phyloP scores from a whole-genome alignment of 2,113 vertebrate genomes.

The Cephalopterus ornatus region DNA sequence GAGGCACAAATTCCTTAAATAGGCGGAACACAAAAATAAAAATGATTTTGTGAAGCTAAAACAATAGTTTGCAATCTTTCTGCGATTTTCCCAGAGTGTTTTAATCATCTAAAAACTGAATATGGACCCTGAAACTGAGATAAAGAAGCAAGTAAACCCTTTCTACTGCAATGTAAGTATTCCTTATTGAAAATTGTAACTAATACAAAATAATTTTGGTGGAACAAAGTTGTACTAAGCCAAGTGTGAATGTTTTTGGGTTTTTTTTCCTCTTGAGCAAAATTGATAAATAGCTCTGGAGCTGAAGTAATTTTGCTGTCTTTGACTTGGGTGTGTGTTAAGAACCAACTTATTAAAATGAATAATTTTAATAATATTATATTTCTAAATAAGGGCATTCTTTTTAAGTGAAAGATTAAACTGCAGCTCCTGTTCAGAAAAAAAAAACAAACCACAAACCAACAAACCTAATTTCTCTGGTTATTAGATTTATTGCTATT shows the following conservation, averaged over 20 bases:
- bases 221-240: not conserved
- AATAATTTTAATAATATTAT: not conserved
- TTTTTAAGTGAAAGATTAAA: not conserved
- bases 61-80: not conserved
- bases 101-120: not conserved
- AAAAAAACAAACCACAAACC: not conserved
- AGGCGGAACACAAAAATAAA: not conserved
- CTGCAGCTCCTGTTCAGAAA: not conserved
- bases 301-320: not conserved
- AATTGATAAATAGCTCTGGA: not conserved
- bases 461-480: not conserved
- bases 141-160: slow-evolving; percentile 3
- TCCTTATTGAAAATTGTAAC: not conserved
- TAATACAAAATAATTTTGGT: not conserved
- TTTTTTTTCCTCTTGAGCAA: not conserved
- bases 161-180: slow-evolving; percentile 59
- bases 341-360: not conserved
- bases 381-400: not conserved
- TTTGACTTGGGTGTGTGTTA: not conserved
- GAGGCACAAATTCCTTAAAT: not conserved
- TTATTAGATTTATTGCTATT: not conserved
- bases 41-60: not conserved
- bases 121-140: slow-evolving; percentile 22
- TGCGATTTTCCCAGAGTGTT: not conserved
- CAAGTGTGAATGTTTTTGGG: too few relatives aligned